phyloP scores from a whole-genome alignment of 2,888 invertebrate species.

The Endomychus coccineus region DNA sequence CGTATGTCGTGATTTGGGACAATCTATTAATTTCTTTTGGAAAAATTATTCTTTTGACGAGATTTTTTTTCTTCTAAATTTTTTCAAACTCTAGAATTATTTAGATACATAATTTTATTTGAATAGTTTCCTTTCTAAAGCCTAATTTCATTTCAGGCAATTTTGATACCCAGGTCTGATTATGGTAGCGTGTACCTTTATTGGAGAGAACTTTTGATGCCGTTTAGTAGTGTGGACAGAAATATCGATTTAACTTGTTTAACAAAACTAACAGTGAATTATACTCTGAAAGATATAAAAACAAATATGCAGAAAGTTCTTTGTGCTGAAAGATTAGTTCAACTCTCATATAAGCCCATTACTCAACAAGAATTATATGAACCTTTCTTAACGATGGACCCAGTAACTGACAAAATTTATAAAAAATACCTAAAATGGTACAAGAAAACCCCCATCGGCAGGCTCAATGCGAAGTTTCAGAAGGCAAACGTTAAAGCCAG shows the following conservation, averaged over 20 bases:
- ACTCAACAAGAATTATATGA: conserved; percentile 47
- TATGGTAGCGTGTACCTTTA: conserved; percentile 53
- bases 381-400: conserved; percentile 37
- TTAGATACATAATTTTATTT: no score
- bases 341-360: conserved; percentile 49
- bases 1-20: no score
- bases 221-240: conserved; percentile 52
- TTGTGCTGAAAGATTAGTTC: conserved; percentile 46
- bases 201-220: conserved; percentile 51
- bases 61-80: no score
- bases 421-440: conserved; percentile 49
- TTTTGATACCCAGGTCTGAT: conserved; percentile 47
- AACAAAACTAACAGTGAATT: conserved; percentile 49
- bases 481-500: conserved; percentile 29
- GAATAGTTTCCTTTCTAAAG: background rate
- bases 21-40: no score
- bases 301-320: conserved; percentile 45
- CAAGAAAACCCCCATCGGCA: conserved; percentile 35
- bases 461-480: conserved; percentile 34
- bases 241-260: conserved; percentile 53
- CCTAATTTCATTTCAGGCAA: conserved; percentile 27
- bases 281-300: conserved; percentile 48
- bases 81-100: no score
- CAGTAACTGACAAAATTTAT: conserved; percentile 43
- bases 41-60: no score